A percentile compares a stretch with the other conserved stretches of the same genome.
Conservation (phyloP, 2,113 vertebrate species). For the Podilymbus podiceps region DNA sequence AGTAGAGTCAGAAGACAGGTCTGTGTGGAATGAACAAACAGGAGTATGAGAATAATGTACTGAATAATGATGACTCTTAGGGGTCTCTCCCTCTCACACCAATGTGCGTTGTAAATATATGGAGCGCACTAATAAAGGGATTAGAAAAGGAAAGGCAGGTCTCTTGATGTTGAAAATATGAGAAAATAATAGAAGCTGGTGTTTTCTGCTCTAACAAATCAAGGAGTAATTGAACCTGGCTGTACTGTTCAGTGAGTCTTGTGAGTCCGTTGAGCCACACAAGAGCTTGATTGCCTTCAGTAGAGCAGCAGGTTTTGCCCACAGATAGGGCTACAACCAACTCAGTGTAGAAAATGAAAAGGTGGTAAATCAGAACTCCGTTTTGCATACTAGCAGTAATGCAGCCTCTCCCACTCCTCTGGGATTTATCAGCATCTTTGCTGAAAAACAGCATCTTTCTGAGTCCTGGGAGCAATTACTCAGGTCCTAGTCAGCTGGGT, state of each 20-base stretch:
- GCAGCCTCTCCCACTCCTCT: background rate
- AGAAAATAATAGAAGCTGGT: slow-evolving; percentile 19
- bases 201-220: slow-evolving; percentile 57
- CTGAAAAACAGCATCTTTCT: background rate
- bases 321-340: background rate
- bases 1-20: slow-evolving; percentile 45
- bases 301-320: background rate
- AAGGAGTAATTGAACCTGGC: slow-evolving; percentile 40
- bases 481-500: fast-evolving
- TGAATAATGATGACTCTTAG: slow-evolving; percentile 39
- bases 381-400: background rate
- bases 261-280: slow-evolving; percentile 4
- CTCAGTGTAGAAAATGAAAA: background rate
- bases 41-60: background rate
- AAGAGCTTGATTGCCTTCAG: background rate
- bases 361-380: background rate
- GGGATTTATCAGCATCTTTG: background rate
- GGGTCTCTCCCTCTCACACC: background rate
- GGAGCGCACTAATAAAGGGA: slow-evolving; percentile 27
- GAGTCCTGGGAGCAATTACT: background rate
- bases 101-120: slow-evolving; percentile 42
- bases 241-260: background rate
- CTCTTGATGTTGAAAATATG: slow-evolving; percentile 25
- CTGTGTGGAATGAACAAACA: slow-evolving; percentile 56
- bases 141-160: slow-evolving; percentile 21